These are phyloP conservation scores for Deilephila porcellus DNA, from an alignment of 2,888 invertebrate species.

Conservation along the genomic window DNA sequence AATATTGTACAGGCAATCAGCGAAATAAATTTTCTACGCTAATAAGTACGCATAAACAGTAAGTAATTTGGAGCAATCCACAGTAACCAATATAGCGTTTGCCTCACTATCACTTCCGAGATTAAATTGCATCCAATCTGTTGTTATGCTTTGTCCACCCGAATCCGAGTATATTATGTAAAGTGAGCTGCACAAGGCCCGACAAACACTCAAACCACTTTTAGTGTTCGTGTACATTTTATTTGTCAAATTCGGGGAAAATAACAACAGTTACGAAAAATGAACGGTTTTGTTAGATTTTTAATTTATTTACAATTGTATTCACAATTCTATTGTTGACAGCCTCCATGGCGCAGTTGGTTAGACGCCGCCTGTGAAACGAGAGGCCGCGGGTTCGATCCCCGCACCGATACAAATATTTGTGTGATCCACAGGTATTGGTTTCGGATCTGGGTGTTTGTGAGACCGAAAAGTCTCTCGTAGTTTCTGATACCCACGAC, in stretches of 20 bases:
- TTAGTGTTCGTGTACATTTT: neutral
- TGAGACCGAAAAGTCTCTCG: too few species aligned
- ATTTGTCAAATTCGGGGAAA: neutral
- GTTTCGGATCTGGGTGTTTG: too few species aligned
- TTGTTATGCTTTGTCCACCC: neutral
- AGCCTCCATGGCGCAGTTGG: too few species aligned
- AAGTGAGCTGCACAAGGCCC: neutral
- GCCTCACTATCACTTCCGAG: neutral
- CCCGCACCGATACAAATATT: too few species aligned
- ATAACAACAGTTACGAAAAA: too few species aligned
- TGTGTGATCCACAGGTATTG: too few species aligned
- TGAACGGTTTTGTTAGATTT: too few species aligned
- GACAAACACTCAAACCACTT: neutral
- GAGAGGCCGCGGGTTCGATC: too few species aligned
- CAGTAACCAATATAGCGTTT: slow-evolving; percentile 1
- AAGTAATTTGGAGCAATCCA: neutral
- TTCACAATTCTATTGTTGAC: too few species aligned
- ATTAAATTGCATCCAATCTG: slow-evolving; percentile 7
- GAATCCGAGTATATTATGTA: neutral
- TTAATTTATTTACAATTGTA: too few species aligned
- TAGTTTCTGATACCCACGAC: too few species aligned
- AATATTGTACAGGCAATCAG: neutral
- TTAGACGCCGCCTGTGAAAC: too few species aligned
- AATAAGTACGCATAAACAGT: neutral
- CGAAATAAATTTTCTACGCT: neutral